Evolutionary conservation across 2,888 invertebrate species (phyloP).

Genomic region (Dyspetes luteomarginatus): DNA sequence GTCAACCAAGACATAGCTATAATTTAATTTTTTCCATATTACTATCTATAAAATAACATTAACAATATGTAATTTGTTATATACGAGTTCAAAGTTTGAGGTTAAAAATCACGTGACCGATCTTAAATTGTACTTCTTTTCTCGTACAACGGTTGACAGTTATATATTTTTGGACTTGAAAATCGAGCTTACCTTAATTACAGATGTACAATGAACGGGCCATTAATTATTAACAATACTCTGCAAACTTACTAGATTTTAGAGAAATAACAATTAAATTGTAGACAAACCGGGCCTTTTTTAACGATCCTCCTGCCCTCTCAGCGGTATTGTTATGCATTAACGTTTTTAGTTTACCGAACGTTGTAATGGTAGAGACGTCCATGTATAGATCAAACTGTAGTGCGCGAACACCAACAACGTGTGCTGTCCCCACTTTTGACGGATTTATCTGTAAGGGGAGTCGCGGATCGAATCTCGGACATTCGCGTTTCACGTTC

Average conservation of each 20-base stretch:
- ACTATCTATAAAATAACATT: no score
- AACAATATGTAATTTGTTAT: neutral
- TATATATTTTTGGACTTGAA: neutral
- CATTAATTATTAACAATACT: constrained; percentile 10
- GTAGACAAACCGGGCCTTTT: neutral
- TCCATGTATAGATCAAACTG: no score
- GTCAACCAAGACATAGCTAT: constrained; percentile 74
- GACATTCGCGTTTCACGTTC: no score
- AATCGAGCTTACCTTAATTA: constrained; percentile 22
- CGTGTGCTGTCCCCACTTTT: no score
- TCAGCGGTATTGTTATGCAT: no score
- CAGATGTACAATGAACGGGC: neutral
- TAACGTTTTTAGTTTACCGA: no score
- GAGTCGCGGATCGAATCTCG: no score
- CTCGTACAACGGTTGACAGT: neutral
- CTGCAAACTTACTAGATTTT: neutral
- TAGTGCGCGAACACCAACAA: no score
- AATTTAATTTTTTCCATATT: constrained; percentile 1
- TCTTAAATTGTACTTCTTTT: neutral
- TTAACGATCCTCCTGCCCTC: neutral
- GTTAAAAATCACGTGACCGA: neutral
- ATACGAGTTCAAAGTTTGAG: neutral
- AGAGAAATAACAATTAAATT: neutral
- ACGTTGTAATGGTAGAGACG: no score
- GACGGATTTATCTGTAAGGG: no score